Base-by-base conservation (phyloP, 2,113 vertebrate species). In the Petroica traversi region DNA sequence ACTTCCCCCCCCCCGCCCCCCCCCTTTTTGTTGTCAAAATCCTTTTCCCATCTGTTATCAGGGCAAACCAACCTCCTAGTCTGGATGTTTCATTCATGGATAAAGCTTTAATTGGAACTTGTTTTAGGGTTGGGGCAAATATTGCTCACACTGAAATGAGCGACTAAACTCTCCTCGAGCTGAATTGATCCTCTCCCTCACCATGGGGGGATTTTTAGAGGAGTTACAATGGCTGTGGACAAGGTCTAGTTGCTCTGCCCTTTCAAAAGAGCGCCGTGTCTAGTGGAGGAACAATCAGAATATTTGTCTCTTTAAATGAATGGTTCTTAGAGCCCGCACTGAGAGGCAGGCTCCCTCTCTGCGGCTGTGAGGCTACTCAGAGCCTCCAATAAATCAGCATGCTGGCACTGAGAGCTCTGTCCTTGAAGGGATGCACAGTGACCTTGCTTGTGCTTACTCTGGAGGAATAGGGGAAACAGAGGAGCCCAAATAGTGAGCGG, bases 401-500 rank as follows among this genome's bases (percentile, higher is more conserved):
- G 96, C 96, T 69, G 94, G 92, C 83, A 36, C 85, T 5, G 94
- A 68, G 91, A 88, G 90, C 95, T 71, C 93, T 67, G 98, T 97
- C 98, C 98, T 98, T 98, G 98, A 97, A 95, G 92, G 67, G 95
- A 94, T 95, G 96, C 96, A 95, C 74, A 51, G 93, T 97, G 98
- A 98, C 98, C 98, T 98, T 98, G 98, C 96, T 94, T 78, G 5
- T 54, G 96, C 89, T 92, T 89, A 64, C 97, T 94, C 94, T 5
- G 58, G 88, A 85, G 94, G 63, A 94, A 89, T 81, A 29, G 84
- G 73, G 87, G 90, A 79, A 93, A 51, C 18, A 20, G 1, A 74
- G 68, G 48, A 94, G 63, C 77, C 95, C 72, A 48, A 58, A 63
- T 6, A 80, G 93, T 29, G 80, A 83, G 82, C 2, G 5, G 82